Evolutionary conservation across 2,888 invertebrate species (phyloP).

Genomic region (Callimorpha dominula): DNA sequence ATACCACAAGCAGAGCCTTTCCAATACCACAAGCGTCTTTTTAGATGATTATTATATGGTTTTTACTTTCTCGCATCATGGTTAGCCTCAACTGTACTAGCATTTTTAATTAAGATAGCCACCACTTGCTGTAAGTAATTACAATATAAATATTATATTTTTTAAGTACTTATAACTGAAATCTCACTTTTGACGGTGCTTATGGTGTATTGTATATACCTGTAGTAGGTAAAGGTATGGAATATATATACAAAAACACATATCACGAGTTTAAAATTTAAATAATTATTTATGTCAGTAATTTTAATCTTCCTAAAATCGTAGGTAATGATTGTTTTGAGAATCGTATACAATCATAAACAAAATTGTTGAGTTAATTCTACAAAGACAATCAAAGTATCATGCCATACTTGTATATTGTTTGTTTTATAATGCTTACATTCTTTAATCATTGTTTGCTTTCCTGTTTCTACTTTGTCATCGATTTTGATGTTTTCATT

Average conservation of each 20-base stretch:
- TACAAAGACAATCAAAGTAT: conserved; percentile 12
- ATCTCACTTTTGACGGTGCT: neutral
- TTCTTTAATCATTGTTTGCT: conserved; percentile 19
- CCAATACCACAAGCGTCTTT: conserved; percentile 56
- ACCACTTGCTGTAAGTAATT: neutral
- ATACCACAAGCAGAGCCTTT: conserved; percentile 60
- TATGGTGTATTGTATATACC: neutral
- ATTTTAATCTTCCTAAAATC: neutral
- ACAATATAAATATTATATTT: conserved; percentile 1
- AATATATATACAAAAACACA: neutral
- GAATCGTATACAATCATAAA: conserved; percentile 13
- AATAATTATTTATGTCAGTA: neutral
- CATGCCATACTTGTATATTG: conserved; percentile 12
- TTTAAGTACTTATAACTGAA: neutral
- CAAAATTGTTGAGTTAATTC: conserved; percentile 20
- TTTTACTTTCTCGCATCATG: conserved; percentile 63
- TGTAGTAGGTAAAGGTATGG: neutral
- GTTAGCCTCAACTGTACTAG: conserved; percentile 18
- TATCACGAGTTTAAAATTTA: neutral
- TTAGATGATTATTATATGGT: conserved; percentile 50
- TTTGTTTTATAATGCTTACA: conserved; percentile 20
- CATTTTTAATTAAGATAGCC: conserved; percentile 16
- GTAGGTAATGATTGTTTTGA: conserved; percentile 11
- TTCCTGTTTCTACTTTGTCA: conserved; percentile 13
- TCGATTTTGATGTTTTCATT: neutral